Percentiles rank a stretch among this genome's conserved stretches.
Conservation (phyloP, 2,888 invertebrate genomes). For the Catonia carolina region DNA sequence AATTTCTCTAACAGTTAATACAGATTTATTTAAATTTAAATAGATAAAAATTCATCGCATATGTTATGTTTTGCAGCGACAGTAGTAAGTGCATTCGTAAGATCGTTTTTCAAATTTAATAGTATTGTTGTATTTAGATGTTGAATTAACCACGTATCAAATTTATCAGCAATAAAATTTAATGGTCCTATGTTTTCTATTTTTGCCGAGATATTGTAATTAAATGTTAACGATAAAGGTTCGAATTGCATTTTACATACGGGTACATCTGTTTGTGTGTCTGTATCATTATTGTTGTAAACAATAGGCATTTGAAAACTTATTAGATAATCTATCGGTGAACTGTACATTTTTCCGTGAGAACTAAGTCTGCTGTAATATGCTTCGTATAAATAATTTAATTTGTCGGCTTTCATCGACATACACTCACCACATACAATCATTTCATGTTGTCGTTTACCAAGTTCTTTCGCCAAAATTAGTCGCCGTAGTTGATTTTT, state of each 20-base stretch:
- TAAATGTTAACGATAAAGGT: too few relatives aligned
- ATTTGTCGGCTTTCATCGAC: background rate
- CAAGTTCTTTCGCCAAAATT: background rate
- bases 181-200: conserved; percentile 1
- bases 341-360: conserved; percentile 12
- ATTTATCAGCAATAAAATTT: conserved; percentile 23
- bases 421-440: conserved; percentile 1
- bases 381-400: conserved; percentile 23
- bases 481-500: background rate
- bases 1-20: too few relatives aligned
- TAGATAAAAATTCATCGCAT: conserved; percentile 15
- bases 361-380: conserved; percentile 15
- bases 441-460: background rate
- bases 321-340: conserved; percentile 4
- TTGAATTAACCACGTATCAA: conserved; percentile 21
- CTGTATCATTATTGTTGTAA: background rate
- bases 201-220: too few relatives aligned
- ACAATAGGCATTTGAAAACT: conserved; percentile 21
- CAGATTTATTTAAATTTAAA: too few relatives aligned
- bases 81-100: conserved; percentile 19
- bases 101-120: conserved; percentile 10
- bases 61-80: conserved; percentile 11
- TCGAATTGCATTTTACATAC: background rate
- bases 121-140: conserved; percentile 21
- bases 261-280: background rate